These are phyloP conservation scores for Drosophila phalerata DNA, from an alignment of 2,888 invertebrate genomes.

Conservation along the genomic window DNA sequence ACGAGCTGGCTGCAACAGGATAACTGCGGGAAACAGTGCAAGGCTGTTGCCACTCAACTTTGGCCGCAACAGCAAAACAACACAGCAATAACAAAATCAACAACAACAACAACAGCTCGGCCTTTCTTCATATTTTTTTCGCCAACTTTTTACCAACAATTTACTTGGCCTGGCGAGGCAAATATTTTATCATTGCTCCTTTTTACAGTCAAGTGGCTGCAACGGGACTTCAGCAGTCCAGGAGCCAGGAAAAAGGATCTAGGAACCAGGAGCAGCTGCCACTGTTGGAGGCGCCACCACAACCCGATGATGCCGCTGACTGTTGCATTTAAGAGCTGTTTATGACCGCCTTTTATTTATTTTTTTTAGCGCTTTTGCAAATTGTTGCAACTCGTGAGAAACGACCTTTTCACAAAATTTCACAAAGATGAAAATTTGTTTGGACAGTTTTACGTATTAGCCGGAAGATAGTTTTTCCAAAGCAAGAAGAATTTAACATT, in stretches of 20 bases:
- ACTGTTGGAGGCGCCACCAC: slow-evolving; percentile 3
- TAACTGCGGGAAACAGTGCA: slow-evolving; percentile 7
- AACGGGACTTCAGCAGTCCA: slow-evolving; percentile 16
- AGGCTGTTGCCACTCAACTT: slow-evolving; percentile 64
- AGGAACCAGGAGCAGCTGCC: slow-evolving; percentile 19
- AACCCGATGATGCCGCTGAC: slow-evolving; percentile 22
- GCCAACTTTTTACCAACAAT: slow-evolving; percentile 71
- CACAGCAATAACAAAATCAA: slow-evolving; percentile 34
- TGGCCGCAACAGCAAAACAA: slow-evolving; percentile 65
- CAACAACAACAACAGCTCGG: slow-evolving; percentile 33
- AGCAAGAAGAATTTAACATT: background rate
- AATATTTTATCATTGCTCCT: slow-evolving; percentile 79
- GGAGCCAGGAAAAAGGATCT: slow-evolving; percentile 10
- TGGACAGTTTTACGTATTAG: slow-evolving; percentile 34
- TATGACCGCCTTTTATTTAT: slow-evolving; percentile 56
- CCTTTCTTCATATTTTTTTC: slow-evolving; percentile 52
- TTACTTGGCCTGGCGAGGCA: slow-evolving; percentile 64
- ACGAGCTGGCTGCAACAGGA: slow-evolving; percentile 2
- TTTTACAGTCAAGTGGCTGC: slow-evolving; percentile 74
- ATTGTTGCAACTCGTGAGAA: slow-evolving; percentile 46
- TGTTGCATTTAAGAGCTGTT: slow-evolving; percentile 67
- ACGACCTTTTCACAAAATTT: slow-evolving; percentile 40
- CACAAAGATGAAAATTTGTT: slow-evolving; percentile 38
- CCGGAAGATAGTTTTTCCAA: slow-evolving; percentile 11
- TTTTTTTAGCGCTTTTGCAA: slow-evolving; percentile 31